Conservation (phyloP, 1,140 invertebrate species). For the Zophobas atratus region DNA sequence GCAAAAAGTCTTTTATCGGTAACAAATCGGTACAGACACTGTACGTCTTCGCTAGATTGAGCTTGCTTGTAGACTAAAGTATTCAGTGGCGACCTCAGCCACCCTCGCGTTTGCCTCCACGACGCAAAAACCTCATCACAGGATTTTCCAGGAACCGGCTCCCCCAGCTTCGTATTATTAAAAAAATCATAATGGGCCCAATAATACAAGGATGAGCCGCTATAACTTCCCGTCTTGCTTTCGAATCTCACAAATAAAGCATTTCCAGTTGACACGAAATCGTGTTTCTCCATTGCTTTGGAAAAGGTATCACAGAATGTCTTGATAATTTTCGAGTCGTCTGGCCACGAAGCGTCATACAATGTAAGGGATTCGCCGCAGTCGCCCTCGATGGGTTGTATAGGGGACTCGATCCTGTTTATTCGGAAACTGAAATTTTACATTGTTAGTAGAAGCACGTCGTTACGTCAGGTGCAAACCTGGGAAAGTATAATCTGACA, state of each 20-base stretch:
- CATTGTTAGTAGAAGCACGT: not conserved
- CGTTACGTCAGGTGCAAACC: conserved; percentile 68
- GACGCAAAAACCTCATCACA: conserved; percentile 90
- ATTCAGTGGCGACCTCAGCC: conserved; percentile 85
- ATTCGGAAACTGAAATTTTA: conserved; percentile 81
- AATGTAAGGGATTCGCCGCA: conserved; percentile 91
- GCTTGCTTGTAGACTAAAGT: conserved; percentile 88
- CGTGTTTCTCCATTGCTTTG: conserved; percentile 91
- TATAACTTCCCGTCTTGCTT: conserved; percentile 92
- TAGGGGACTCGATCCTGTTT: conserved; percentile 90
- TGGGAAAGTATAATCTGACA: conserved; percentile 89
- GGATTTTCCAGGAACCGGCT: conserved; percentile 81
- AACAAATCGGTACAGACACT: conserved; percentile 87
- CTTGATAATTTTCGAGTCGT: conserved; percentile 90
- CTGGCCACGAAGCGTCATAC: conserved; percentile 88
- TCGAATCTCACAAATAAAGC: conserved; percentile 90
- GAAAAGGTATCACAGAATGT: conserved; percentile 95
- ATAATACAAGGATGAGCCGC: conserved; percentile 89
- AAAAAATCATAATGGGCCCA: conserved; percentile 96
- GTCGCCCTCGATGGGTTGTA: conserved; percentile 87
- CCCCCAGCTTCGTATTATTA: conserved; percentile 88
- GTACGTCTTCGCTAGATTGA: conserved; percentile 77
- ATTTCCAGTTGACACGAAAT: conserved; percentile 89
- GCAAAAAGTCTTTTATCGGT: conserved; percentile 86
- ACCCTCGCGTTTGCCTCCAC: conserved; percentile 81